phyloP scores from a whole-genome alignment of 2,797 vertebrate species.

The Astyanax mexicanus region DNA sequence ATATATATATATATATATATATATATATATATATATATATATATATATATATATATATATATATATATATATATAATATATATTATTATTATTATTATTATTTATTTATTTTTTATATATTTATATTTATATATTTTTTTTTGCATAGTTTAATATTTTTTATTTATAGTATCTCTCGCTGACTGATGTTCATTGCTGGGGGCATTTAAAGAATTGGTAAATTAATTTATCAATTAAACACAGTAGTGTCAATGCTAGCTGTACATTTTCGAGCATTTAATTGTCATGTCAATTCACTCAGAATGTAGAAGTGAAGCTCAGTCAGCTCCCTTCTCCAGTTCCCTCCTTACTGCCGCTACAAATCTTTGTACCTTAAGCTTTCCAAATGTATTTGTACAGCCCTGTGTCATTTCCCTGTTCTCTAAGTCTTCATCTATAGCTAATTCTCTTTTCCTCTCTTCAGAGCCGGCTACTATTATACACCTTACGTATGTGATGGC shows the following conservation, averaged over 20 bases:
- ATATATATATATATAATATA: too few relatives aligned
- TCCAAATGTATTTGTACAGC: slow-evolving; percentile 35
- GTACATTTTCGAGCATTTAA: background rate
- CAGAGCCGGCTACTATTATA: slow-evolving; percentile 26
- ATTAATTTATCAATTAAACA: too few relatives aligned
- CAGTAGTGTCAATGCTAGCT: background rate
- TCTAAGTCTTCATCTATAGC: slow-evolving; percentile 27
- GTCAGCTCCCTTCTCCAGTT: background rate
- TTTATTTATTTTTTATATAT: too few relatives aligned
- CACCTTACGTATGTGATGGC: slow-evolving; percentile 49
- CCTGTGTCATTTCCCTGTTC: slow-evolving; percentile 15
- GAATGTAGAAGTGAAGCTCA: background rate
- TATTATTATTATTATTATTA: too few relatives aligned
- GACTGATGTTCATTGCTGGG: too few relatives aligned
- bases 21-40: too few relatives aligned
- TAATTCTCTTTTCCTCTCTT: slow-evolving; percentile 29
- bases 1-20: too few relatives aligned
- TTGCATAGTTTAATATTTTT: too few relatives aligned
- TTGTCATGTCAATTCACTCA: background rate
- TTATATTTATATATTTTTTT: too few relatives aligned
- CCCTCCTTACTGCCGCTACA: background rate
- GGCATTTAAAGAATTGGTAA: too few relatives aligned
- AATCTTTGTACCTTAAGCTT: background rate
- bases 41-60: too few relatives aligned
- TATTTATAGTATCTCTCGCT: too few relatives aligned